These are phyloP conservation scores for Catostomus latipinnis DNA, from an alignment of 2,797 vertebrate genomes.

Conservation along the genomic window DNA sequence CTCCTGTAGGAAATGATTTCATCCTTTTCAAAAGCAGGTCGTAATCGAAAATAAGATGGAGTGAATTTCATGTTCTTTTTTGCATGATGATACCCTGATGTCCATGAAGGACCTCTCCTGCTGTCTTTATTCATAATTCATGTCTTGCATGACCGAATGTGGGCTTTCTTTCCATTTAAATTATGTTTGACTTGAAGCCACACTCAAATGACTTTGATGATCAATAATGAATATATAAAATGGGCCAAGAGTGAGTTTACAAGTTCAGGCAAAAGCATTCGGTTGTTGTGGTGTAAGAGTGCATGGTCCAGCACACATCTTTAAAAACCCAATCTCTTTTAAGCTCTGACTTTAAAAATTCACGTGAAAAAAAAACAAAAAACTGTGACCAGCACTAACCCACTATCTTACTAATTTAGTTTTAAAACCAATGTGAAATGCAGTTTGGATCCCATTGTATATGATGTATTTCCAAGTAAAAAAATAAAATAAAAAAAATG, in stretches of 20 bases:
- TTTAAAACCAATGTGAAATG: too few relatives aligned
- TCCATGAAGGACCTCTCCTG: constrained; percentile 59
- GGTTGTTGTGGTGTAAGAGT: constrained; percentile 83
- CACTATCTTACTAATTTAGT: too few relatives aligned
- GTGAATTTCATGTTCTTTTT: constrained; percentile 66
- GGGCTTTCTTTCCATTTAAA: constrained; percentile 70
- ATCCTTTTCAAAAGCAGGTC: constrained; percentile 42
- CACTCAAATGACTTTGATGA: constrained; percentile 67
- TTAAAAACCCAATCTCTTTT: constrained; percentile 93
- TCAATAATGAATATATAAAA: constrained; percentile 98
- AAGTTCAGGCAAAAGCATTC: constrained; percentile 87
- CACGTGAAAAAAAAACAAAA: constrained; percentile 69
- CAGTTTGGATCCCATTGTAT: too few relatives aligned
- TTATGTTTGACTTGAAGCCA: constrained; percentile 73
- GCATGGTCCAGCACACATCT: constrained; percentile 87
- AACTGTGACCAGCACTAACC: background rate
- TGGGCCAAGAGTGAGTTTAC: constrained; percentile 91
- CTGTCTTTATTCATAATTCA: constrained; percentile 58
- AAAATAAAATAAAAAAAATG: too few relatives aligned
- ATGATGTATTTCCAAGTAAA: too few relatives aligned
- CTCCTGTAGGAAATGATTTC: constrained; percentile 48
- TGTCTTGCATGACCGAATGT: constrained; percentile 67
- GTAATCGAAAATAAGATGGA: constrained; percentile 48
- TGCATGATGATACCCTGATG: constrained; percentile 59
- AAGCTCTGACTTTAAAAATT: constrained; percentile 89